Evolutionary conservation across 2,113 vertebrate species (phyloP), one percentile per base, ranked within the genome.

Genomic region (Pontoporia blainvillei): DNA sequence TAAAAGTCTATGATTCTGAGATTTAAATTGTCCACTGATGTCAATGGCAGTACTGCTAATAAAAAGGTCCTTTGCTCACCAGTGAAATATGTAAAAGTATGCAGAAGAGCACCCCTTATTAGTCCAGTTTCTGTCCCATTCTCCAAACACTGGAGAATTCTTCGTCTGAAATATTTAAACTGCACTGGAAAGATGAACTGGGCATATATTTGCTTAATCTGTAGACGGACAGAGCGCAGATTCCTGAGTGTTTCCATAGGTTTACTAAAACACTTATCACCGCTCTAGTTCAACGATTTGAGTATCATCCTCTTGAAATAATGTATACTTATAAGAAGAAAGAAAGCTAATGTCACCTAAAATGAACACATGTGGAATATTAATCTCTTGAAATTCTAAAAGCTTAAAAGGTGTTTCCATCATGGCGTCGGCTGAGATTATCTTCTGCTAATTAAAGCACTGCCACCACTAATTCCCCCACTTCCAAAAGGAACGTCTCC

Each of bases 121-220:
- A 91, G 64, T 82, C 29, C 5, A 82, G 34, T 89, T 59, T 92
- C 64, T 72, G 75, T 76, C 46, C 31, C n/a, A 88, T 67, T 91
- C 29, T 86, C 66, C 66, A 79, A 92, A 97, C 20, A 90, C 4
- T 72, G n/a, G 84, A 95, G 31, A 91, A 90, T 82, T 84, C 8
- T 90, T 95, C 66, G 10, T 94, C 93, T 91, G 78, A 96, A 93
- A 96, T 97, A 96, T 96, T 96, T 96, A 90, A 96, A 97, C 61
- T 82, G 31, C 67, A 62, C 44, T 72, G 15, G 27, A 83, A 96
- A 96, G 79, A 96, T 94, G 52, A 97, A 94, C 81, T 93, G 49
- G 69, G 72, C n/a, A 94, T 82, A 89, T 94, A 94, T 96, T 95
- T 97, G 95, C 82, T 97, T 97, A 92, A 95, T 94, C 88, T 78